phyloP scores from a whole-genome alignment of 1,140 invertebrate species.

The Penaeus vannamei region DNA sequence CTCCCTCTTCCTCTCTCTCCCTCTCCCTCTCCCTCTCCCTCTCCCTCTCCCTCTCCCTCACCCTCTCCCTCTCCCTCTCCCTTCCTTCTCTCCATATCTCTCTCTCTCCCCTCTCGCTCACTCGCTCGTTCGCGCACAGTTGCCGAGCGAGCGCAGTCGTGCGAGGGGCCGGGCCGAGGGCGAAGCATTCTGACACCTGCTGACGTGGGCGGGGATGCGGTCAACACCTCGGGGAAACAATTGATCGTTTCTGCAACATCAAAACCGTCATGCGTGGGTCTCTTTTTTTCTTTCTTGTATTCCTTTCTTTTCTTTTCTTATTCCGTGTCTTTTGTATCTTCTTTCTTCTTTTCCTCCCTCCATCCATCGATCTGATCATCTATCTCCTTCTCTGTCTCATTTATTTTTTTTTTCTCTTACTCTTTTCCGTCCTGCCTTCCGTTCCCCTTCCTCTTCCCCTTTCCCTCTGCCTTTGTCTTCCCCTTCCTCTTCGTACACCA shows the following conservation, averaged over 20 bases:
- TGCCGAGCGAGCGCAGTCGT: too few relatives aligned
- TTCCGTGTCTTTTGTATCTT: background rate
- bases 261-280: too few relatives aligned
- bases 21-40: background rate
- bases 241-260: too few relatives aligned
- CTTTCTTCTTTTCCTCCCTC: background rate
- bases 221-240: too few relatives aligned
- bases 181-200: too few relatives aligned
- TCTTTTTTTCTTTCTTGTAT: too few relatives aligned
- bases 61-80: too few relatives aligned
- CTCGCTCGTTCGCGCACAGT: too few relatives aligned
- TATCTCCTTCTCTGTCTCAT: too few relatives aligned
- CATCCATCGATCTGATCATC: background rate
- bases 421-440: background rate
- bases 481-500: background rate
- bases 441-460: background rate
- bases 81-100: background rate
- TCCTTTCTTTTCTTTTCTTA: too few relatives aligned
- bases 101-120: background rate
- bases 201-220: too few relatives aligned
- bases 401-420: background rate
- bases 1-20: background rate
- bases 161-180: too few relatives aligned
- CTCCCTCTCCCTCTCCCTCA: constrained; percentile 26
- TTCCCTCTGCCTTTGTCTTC: background rate